Evolutionary conservation across 1,140 invertebrate genomes (phyloP).

Genomic region (Myzus persicae): DNA sequence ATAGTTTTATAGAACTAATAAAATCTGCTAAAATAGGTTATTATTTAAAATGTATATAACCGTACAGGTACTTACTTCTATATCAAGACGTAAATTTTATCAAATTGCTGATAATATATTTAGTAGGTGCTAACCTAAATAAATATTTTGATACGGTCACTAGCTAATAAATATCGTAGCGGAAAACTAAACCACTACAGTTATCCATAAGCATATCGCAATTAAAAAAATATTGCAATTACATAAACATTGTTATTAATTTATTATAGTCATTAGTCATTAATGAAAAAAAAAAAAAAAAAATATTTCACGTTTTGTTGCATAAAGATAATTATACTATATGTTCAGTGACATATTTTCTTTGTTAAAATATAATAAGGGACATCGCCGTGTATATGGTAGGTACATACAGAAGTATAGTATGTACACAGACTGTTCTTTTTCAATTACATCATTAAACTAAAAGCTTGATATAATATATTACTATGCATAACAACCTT

Average conservation of each 20-base stretch:
- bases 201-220: neutral
- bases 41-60: neutral
- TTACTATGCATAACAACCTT: neutral
- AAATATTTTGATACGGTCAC: neutral
- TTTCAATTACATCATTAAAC: neutral
- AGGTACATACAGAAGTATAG: neutral
- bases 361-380: neutral
- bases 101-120: neutral
- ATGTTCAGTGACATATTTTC: neutral
- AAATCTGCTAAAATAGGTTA: neutral
- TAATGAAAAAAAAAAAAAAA: neutral
- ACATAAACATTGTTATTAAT: neutral
- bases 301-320: neutral
- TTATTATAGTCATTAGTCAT: neutral
- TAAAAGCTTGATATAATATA: slow-evolving; percentile 13
- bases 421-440: neutral
- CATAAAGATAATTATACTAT: neutral
- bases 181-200: neutral
- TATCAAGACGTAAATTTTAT: neutral
- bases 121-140: neutral
- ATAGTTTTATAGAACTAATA: neutral
- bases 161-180: neutral
- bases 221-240: neutral
- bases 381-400: neutral
- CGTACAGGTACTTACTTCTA: too few relatives aligned